phyloP scores from a whole-genome alignment of 1,140 invertebrate genomes.

The Lanistes nyassanus region DNA sequence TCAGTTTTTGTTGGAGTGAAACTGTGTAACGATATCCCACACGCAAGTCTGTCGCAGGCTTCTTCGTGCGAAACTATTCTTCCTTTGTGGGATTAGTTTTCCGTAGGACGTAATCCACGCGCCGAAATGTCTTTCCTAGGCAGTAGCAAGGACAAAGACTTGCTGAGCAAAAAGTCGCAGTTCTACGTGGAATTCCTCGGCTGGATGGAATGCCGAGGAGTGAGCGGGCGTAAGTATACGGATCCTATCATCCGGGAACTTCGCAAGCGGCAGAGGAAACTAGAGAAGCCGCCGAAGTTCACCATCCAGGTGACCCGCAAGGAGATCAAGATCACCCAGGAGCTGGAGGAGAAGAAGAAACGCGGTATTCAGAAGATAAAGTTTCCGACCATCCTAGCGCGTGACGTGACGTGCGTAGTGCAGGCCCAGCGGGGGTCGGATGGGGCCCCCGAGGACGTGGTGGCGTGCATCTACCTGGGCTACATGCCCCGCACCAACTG shows the following conservation, averaged over 20 bases:
- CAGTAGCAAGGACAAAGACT: slow-evolving; percentile 13
- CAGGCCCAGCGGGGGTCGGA: slow-evolving; percentile 53
- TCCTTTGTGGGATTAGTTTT: too few species aligned
- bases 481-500: slow-evolving; percentile 80
- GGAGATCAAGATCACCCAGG: slow-evolving; percentile 93
- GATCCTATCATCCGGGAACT: slow-evolving; percentile 85
- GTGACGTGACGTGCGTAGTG: slow-evolving; percentile 55
- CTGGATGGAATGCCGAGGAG: slow-evolving; percentile 90
- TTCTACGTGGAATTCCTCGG: slow-evolving; percentile 99
- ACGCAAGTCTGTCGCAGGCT: too few species aligned
- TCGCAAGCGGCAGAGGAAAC: slow-evolving; percentile 77
- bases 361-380: slow-evolving; percentile 55
- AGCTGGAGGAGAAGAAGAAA: slow-evolving; percentile 61
- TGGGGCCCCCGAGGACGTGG: slow-evolving; percentile 75
- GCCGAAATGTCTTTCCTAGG: too few species aligned
- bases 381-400: slow-evolving; percentile 58
- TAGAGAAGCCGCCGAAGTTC: slow-evolving; percentile 82
- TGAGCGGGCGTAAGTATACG: slow-evolving; percentile 83
- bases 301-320: slow-evolving; percentile 80
- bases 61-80: too few species aligned
- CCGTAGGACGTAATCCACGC: too few species aligned
- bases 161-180: slow-evolving; percentile 79
- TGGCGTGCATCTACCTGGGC: slow-evolving; percentile 82
- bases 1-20: too few species aligned
- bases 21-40: too few species aligned